These are phyloP conservation scores for Azemiops feae DNA, from an alignment of 2,113 vertebrate species.

Conservation along the genomic window DNA sequence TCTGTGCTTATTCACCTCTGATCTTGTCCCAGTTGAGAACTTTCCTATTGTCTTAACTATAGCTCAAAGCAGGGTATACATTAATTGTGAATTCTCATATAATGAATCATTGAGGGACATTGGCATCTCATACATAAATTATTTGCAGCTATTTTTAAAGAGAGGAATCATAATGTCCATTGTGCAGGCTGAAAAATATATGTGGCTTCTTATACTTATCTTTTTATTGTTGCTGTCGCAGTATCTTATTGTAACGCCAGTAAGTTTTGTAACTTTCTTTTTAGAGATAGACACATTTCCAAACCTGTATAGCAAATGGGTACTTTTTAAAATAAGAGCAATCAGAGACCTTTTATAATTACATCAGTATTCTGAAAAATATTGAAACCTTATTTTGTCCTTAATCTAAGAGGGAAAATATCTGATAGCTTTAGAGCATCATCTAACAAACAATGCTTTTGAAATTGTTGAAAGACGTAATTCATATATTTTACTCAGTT, in stretches of 20 bases:
- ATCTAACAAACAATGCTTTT: neutral
- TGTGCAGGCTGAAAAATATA: neutral
- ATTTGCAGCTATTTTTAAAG: neutral
- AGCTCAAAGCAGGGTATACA: neutral
- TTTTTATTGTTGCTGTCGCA: neutral
- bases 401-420: neutral
- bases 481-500: neutral
- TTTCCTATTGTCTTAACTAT: neutral
- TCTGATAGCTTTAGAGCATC: neutral
- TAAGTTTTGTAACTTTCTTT: neutral
- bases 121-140: neutral
- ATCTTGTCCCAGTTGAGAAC: neutral
- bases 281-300: neutral
- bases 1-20: neutral
- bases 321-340: neutral
- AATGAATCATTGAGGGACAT: neutral
- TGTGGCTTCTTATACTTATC: neutral
- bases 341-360: neutral
- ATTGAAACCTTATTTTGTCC: neutral
- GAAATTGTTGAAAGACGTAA: neutral
- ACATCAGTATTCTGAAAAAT: neutral
- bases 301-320: neutral
- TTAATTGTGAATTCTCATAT: neutral
- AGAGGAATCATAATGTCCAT: neutral
- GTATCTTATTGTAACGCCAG: neutral